phyloP scores from a whole-genome alignment of 53 echinoderm and acorn worm species.

The Holothuria scabra region DNA sequence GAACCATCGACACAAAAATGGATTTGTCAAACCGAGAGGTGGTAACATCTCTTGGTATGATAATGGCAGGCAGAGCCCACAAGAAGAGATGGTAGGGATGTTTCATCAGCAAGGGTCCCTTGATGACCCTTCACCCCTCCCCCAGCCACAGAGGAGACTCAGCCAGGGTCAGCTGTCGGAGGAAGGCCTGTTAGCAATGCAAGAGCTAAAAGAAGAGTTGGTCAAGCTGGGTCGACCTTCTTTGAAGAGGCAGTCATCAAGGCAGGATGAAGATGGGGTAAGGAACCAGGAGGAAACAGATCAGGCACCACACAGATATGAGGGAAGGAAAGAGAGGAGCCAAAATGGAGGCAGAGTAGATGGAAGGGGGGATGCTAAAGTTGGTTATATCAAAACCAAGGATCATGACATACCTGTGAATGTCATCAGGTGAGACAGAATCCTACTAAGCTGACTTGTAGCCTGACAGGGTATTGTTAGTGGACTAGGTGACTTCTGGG shows the following conservation, averaged over 20 bases:
- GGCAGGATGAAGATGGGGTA: neutral
- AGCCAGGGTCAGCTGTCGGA: slow-evolving; percentile 24
- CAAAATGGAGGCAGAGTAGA: no score
- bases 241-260: neutral
- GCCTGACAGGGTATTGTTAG: no score
- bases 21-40: neutral
- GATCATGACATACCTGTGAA: slow-evolving; percentile 21
- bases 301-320: neutral
- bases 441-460: no score
- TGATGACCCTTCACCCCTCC: neutral
- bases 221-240: slow-evolving; percentile 40
- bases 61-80: neutral
- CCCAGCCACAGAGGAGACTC: neutral
- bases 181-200: slow-evolving; percentile 40
- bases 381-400: no score
- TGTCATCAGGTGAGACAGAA: slow-evolving; percentile 10
- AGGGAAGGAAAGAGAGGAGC: neutral
- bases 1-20: neutral
- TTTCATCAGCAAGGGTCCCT: neutral
- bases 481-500: no score
- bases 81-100: neutral
- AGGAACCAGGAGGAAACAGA: neutral
- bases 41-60: neutral
- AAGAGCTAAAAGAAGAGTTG: slow-evolving; percentile 32
- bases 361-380: no score